Conservation (phyloP, 2,797 vertebrate species). For the Phrynocephalus vlangalii region DNA sequence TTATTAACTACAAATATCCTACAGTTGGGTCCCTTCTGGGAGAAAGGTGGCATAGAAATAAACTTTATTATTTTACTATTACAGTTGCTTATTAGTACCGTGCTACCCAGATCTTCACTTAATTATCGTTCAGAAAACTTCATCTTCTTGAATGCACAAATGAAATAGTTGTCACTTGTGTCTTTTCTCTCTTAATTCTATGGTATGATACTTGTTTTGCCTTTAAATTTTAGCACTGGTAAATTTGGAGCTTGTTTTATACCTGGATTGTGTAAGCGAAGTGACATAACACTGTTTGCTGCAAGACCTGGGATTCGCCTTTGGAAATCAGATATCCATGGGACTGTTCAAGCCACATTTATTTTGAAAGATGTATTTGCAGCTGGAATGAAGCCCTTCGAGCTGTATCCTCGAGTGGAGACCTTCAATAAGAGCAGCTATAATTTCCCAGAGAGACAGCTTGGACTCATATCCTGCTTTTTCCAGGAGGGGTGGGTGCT, state of each 20-base stretch:
- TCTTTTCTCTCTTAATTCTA: neutral
- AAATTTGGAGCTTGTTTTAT: constrained; percentile 95
- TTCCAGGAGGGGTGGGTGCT: constrained; percentile 91
- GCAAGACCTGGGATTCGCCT: constrained; percentile 91
- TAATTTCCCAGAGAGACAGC: constrained; percentile 84
- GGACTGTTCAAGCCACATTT: constrained; percentile 90
- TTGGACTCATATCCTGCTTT: constrained; percentile 91
- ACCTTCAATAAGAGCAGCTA: constrained; percentile 74
- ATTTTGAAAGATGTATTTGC: constrained; percentile 88
- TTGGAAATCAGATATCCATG: constrained; percentile 90
- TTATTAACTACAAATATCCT: neutral
- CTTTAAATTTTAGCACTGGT: constrained; percentile 82
- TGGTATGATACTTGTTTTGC: constrained; percentile 8
- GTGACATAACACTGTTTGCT: constrained; percentile 90
- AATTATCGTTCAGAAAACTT: neutral
- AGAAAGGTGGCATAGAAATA: too few species aligned
- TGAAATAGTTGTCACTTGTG: too few species aligned
- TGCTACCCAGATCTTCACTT: too few species aligned
- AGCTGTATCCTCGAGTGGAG: constrained; percentile 88
- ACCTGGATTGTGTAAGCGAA: constrained; percentile 95
- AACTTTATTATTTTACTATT: too few species aligned
- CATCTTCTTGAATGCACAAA: neutral
- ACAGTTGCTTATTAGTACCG: too few species aligned
- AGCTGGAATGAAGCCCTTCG: constrained; percentile 85
- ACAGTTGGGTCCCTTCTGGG: too few species aligned